Evolutionary conservation across 2,888 invertebrate species (phyloP), one percentile per base, ranked within the genome.

Genomic region (Plusia festucae): DNA sequence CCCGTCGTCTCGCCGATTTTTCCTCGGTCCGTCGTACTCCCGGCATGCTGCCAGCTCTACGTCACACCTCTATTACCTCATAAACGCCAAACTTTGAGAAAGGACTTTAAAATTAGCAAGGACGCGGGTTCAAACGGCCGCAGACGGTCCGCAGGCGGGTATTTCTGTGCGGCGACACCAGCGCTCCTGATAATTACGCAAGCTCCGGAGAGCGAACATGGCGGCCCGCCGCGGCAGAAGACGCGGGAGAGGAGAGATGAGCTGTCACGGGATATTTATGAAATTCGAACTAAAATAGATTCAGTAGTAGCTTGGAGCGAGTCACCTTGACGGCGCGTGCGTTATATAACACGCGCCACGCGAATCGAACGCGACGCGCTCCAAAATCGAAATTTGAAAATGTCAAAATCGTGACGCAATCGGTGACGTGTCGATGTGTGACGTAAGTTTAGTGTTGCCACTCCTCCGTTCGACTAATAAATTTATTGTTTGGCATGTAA

Each of bases 401-500:
- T 90, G 85, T 87, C 85, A 84, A 90, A 92, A 88, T 76, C 76
- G 86, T 91, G 91, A 93, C 93, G 93, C 86, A 81, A 87, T 83
- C 84, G 74, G 84, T 94, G 94, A 94, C 94, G 94, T 90, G 81
- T 83, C 79, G 87, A 88, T 85, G 85, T 84, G 90, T 93, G 93
- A 93, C 92, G 93, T 86, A 83, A 82, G 87, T 87, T 88, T 86
- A 88, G 92, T 92, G 91, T 91, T 91, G 94, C 92, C 94, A 94
- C 94, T 94, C 94, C 94, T 93, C 92, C 93, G 90, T 89, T 89
- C 85, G 90, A 85, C 93, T 92, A 94, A 95, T 94, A 94, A 94
- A 94, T 95, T 94, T 95, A 95, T 94, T 94, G 95, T 95, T 94
- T 95, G 95, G 95, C 95, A 94, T 94, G 94, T 94, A 94, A 93